Conservation (phyloP, 2,797 vertebrate species). For the Urosaurus nigricauda region DNA sequence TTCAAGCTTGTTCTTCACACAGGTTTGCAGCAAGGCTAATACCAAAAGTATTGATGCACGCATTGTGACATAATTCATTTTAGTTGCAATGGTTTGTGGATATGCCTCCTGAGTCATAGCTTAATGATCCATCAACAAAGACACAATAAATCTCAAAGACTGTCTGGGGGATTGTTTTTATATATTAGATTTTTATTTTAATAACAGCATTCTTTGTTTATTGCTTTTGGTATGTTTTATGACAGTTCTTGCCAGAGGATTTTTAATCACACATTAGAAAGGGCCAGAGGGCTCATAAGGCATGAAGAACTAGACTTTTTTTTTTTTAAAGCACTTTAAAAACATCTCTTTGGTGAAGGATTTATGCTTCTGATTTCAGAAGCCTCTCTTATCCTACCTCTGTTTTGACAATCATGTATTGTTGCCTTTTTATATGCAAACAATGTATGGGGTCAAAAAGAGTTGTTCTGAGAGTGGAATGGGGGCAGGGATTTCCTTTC, state of each 20-base stretch:
- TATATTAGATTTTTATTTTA: constrained; percentile 41
- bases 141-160: constrained; percentile 34
- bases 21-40: constrained; percentile 23
- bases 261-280: constrained; percentile 23
- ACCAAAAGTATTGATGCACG: background rate
- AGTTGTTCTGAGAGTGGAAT: background rate
- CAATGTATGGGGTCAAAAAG: background rate
- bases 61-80: constrained; percentile 28
- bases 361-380: background rate
- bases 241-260: background rate
- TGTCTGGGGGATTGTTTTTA: background rate
- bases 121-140: constrained; percentile 18
- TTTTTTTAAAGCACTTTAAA: too few species aligned
- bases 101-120: background rate
- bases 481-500: too few species aligned
- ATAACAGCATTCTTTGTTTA: constrained; percentile 16
- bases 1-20: fast-evolving
- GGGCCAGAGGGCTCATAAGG: background rate
- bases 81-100: constrained; percentile 6
- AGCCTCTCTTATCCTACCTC: background rate
- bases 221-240: background rate
- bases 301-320: background rate
- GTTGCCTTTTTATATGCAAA: background rate
- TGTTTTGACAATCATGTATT: too few species aligned
- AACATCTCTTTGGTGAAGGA: background rate